Evolutionary conservation across 2,888 invertebrate species (phyloP), one percentile per base, ranked within the genome.

Genomic region (Athrips mouffetella): DNA sequence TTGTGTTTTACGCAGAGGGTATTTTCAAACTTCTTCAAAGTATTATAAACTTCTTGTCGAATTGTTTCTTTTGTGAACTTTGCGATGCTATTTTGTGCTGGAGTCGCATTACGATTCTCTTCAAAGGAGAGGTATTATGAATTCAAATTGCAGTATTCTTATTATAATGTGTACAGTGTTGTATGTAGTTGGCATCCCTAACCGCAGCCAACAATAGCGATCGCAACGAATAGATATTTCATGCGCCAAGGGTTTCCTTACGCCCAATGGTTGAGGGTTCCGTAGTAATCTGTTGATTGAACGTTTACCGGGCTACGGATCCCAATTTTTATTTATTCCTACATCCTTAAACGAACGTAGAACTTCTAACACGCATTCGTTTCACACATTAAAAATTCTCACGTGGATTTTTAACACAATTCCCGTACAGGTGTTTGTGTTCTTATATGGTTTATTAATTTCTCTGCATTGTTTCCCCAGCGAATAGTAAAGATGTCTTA

Each of bases 231-330:
- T 83, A 76, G 78, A 73, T 79, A 77, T 76, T 71, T 81, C 76
- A 75, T 74, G 71, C 72, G 71, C 67, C 71, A 68, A 74, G 83
- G 80, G 78, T 74, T n/a, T 67, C 69, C 58, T 54, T 57, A 53
- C 64, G 68, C 69, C 61, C 63, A 59, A 57, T 67, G 77, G 76
- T 69, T 65, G 73, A 68, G 84, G 82, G 76, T 65, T 70, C 78
- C 68, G 69, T 70, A 65, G 76, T 87, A 87, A 88, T 88, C 87
- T 87, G 87, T 86, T 86, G 86, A 87, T 87, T 87, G 86, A 86
- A 84, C 86, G 84, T 85, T 80, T 75, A 65, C 74, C 74, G 70
- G 73, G 71, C 68, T 68, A 60, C 65, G 62, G 73, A 74, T 74
- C 79, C 78, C 69, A 67, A 73, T 77, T 86, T 76, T 84, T 80